A percentile compares a stretch with the other conserved stretches of the same genome.
Conservation (phyloP, 2,888 invertebrate species). For the Drosophila testacea region DNA sequence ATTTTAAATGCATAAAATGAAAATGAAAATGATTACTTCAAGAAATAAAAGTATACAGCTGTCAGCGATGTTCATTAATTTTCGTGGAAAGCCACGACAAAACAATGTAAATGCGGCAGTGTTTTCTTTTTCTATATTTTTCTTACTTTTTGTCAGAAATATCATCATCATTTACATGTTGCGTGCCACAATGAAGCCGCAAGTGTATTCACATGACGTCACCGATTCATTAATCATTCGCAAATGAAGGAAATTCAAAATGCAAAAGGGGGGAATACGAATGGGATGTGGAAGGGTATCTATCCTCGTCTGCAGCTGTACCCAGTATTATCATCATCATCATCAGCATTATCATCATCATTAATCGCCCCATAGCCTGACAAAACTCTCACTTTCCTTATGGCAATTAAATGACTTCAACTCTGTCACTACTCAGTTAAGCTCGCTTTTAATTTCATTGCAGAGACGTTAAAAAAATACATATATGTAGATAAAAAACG, state of each 20-base stretch:
- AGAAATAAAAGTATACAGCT: constrained; percentile 18
- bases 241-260: constrained; percentile 36
- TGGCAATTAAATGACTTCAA: constrained; percentile 52
- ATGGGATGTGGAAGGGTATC: constrained; percentile 17
- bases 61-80: constrained; percentile 48
- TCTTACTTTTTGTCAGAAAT: constrained; percentile 18
- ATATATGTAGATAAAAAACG: constrained; percentile 1
- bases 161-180: constrained; percentile 51
- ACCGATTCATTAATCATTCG: constrained; percentile 58
- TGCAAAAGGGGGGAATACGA: background rate
- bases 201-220: constrained; percentile 58
- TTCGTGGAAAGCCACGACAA: constrained; percentile 20
- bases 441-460: constrained; percentile 54
- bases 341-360: constrained; percentile 25
- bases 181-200: constrained; percentile 33
- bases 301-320: constrained; percentile 1
- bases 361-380: constrained; percentile 29
- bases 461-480: constrained; percentile 25
- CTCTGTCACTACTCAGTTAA: constrained; percentile 32
- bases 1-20: constrained; percentile 17
- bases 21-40: constrained; percentile 2
- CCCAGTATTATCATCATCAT: background rate
- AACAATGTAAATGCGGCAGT: constrained; percentile 28
- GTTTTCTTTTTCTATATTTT: constrained; percentile 9
- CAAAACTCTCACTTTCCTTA: constrained; percentile 58